These are phyloP conservation scores for Columba janthina DNA, from an alignment of 2,113 vertebrate genomes.

Conservation along the genomic window DNA sequence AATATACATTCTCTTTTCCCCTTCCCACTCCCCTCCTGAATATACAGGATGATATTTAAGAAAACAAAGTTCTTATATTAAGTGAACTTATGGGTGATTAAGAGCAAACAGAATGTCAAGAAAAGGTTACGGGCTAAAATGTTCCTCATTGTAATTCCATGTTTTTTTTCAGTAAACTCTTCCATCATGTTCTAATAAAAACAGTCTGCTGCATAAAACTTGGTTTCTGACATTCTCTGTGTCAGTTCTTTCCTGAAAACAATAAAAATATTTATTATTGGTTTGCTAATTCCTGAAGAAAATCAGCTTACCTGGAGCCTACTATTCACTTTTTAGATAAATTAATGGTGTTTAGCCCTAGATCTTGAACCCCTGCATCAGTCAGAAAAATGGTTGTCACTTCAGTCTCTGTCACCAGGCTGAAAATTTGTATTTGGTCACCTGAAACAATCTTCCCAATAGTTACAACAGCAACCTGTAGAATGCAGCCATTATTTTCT, in stretches of 20 bases:
- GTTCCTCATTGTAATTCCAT: background rate
- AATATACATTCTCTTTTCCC: background rate
- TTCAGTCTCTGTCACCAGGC: background rate
- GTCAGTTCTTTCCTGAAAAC: background rate
- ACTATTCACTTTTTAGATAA: background rate
- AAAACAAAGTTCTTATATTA: slow-evolving; percentile 9
- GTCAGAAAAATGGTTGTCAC: background rate
- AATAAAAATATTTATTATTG: background rate
- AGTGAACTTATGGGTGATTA: slow-evolving; percentile 27
- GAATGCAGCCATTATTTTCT: background rate
- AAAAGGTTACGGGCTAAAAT: slow-evolving; percentile 45
- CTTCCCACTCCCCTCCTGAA: fast-evolving
- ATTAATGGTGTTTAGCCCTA: background rate
- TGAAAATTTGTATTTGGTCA: background rate
- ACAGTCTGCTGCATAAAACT: background rate
- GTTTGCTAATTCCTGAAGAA: background rate
- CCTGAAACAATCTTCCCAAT: background rate
- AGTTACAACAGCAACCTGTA: background rate
- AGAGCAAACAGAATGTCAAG: slow-evolving; percentile 42
- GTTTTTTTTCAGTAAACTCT: background rate
- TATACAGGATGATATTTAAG: slow-evolving; percentile 38
- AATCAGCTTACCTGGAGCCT: background rate
- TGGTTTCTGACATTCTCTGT: background rate
- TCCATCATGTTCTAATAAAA: background rate
- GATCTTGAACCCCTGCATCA: background rate